Base-by-base conservation (phyloP, 1,140 invertebrate species). In the Heliconius melpomene region DNA sequence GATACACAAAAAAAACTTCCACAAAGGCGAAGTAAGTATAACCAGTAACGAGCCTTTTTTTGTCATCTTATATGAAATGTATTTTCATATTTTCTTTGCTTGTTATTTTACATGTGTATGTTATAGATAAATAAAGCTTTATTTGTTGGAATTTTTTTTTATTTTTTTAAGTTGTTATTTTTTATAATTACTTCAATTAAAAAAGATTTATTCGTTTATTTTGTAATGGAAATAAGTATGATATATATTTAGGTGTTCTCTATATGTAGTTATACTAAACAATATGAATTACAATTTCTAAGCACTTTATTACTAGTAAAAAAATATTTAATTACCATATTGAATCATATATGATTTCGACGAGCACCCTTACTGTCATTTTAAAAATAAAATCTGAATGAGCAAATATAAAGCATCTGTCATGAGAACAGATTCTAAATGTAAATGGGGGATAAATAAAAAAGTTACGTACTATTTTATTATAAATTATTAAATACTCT, bases 401-500 rank as follows among this genome's bases (percentile, higher is more conserved):
- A 18, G 18, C 50, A 7, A 11, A 46, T 18, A 5, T 7, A 52
- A 52, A 18, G 18, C 8, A 57, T 23, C 54, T 57, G n/a, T 57
- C n/a, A 57, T n/a, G 6, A 57, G 54, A 57, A 57, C n/a, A 57
- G 18, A 20, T 57, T 57, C 54, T 23, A 54, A 54, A 23, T 57
- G 16, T 52, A 52, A 36, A 36, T 36, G 6, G 32, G 50, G 50
- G 2, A 20, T 52, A 52, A 23, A 9, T 57, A 57, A 9, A 23
- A 57, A 57, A 57, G n/a, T 57, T 57, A 57, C n/a, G 54, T 57
- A 57, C n/a, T 57, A 23, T 57, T 23, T 23, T n/a, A 57, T 57
- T n/a, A 57, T 8, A 5, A 23, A 66, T 66, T 29, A 29, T 29
- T 66, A 26, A 29, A 26, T 29, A 29, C 54, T 23, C 8, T 5